Evolutionary conservation across 2,113 vertebrate genomes (phyloP), one percentile per base, ranked within the genome.

Genomic region (Balaenoptera acutorostrata): DNA sequence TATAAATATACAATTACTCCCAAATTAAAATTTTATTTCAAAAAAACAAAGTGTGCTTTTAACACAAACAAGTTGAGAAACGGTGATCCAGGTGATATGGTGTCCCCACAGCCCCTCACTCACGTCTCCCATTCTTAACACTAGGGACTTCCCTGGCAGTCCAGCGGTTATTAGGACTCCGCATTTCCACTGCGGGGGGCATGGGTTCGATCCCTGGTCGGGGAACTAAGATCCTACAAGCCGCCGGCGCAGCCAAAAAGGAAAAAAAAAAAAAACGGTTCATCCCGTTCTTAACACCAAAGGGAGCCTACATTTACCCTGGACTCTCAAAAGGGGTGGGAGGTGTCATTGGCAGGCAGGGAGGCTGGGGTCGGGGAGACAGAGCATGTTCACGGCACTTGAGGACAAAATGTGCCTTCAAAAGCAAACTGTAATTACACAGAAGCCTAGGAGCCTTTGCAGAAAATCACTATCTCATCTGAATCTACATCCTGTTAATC

Each of bases 401-500:
- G 68, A 96, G 55, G 84, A 95, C 94, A 96, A 93, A 93, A 84
- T 72, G 55, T 93, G 86, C 93, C 95, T 89, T 94, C 94, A 94
- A 82, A 97, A 90, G 82, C 85, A 95, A 94, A 81, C 59, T 95
- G 8, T 90, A 90, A 97, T 97, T 97, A 95, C 2, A 72, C 61
- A 87, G 93, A 93, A 85, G 72, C 89, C 14, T 6, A 84, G 83
- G 66, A 93, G n/a, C 52, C 31, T 91, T 89, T 88, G 36, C 57
- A 87, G 96, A 94, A 97, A 97, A 97, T 91, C 91, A 97, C 49
- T 92, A n/a, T 96, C 88, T 91, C 86, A 92, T 77, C 66, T 87
- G 77, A 88, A 93, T 96, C 94, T 84, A 75, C 92, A 97, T 94
- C 95, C 97, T 94, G 84, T 86, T 97, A 77, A 95, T 97, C 97